Evolutionary conservation across 2,113 vertebrate genomes (phyloP), one percentile per base, ranked within the genome.

Genomic region (Solenodon paradoxus): DNA sequence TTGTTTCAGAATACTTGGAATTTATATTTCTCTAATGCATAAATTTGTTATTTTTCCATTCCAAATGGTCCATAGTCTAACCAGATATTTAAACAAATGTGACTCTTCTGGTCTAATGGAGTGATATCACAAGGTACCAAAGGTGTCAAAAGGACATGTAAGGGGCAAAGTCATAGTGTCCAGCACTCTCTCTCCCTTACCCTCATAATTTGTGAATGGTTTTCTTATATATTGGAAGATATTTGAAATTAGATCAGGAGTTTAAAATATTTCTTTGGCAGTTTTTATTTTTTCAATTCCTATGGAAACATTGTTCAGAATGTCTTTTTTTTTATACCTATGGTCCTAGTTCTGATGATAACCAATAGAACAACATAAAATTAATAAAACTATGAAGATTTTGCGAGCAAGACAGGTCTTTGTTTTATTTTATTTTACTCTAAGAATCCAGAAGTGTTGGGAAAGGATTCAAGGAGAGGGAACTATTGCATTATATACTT

Each of bases 1-100:
- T 87, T n/a, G 51, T 47, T 81, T 93, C 74, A 88, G 57, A 88
- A 35, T 92, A 79, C 81, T 74, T 95, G 30, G 40, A 35, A 13
- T 68, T 89, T 79, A 45, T 80, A 89, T 79, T 59, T 71, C 2
- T 5, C 38, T 74, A 38, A 30, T 80, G 88, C 59, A 85, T 66
- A 74, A 66, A 85, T 86, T 47, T 88, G 40, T 66, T 63, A 53
- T 69, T 91, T 71, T 42, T 72, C 19, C 85, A 66, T 74, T 40
- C 72, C 45, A 88, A 88, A 55, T 75, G 10, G 22, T 74, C 64
- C 40, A n/a, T 28, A 72, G 1, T 40, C 26, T 80, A 87, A 16
- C 38, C 57, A 61, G 35, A 81, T 68, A 35, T 55, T 9, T 84
- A 88, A 38, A 84, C 72, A 88, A 45, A 79, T 42, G 32, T 55